phyloP scores from a whole-genome alignment of 2,113 vertebrate species.

The Mugil cephalus region DNA sequence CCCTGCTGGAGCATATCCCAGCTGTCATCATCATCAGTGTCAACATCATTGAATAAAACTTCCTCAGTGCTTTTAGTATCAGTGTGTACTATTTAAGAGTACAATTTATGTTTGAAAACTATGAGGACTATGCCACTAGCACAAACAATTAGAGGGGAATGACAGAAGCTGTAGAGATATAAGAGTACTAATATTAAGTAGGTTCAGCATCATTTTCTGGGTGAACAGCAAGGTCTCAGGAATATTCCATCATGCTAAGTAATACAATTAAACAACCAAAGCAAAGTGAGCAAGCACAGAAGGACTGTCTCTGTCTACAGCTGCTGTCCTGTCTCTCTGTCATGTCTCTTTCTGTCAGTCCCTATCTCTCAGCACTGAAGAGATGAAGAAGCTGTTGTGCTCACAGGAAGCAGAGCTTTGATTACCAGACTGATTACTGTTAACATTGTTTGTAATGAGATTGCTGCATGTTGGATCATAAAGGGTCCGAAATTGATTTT shows the following conservation, averaged over 20 bases:
- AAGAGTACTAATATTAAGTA: slow-evolving; percentile 18
- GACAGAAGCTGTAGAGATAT: slow-evolving; percentile 9
- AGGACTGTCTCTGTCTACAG: neutral
- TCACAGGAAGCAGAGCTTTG: slow-evolving; percentile 14
- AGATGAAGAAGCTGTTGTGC: slow-evolving; percentile 7
- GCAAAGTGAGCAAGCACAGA: slow-evolving; percentile 14
- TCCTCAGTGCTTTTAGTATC: no score
- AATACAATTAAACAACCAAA: slow-evolving; percentile 30
- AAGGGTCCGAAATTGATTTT: slow-evolving; percentile 16
- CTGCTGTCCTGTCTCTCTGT: slow-evolving; percentile 13
- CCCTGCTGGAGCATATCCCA: no score
- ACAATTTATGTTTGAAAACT: neutral
- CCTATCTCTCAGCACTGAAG: neutral
- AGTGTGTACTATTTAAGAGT: neutral
- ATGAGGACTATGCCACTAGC: no score
- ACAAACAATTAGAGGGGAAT: slow-evolving; percentile 26
- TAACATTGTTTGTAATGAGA: slow-evolving; percentile 25
- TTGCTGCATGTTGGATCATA: slow-evolving; percentile 13
- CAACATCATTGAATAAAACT: no score
- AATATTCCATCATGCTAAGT: slow-evolving; percentile 29
- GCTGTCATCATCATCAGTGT: no score
- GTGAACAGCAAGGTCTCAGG: slow-evolving; percentile 20
- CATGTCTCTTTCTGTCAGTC: slow-evolving; percentile 13
- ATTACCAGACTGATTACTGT: slow-evolving; percentile 40
- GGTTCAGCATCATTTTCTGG: slow-evolving; percentile 17